Conservation (phyloP, 2,797 vertebrate genomes). For the Hirundo rustica region DNA sequence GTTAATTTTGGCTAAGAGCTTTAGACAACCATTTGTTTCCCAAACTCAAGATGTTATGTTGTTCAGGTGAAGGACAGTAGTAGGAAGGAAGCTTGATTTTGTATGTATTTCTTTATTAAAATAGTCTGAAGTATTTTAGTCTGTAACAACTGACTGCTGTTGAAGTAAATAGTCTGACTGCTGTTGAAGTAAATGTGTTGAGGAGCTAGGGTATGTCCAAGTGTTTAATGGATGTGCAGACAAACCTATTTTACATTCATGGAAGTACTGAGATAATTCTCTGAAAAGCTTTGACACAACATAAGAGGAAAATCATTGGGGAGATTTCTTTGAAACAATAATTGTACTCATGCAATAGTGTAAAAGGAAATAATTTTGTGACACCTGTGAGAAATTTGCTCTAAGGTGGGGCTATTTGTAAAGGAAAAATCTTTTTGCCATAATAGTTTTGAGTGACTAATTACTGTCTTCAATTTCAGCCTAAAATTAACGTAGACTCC, state of each 20-base stretch:
- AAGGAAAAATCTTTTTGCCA: not conserved
- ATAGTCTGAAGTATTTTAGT: not conserved
- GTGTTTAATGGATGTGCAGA: not conserved
- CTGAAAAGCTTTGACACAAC: not conserved
- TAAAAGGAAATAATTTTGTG: not conserved
- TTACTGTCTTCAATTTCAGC: not conserved
- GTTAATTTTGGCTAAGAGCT: not conserved
- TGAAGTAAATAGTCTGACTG: not conserved
- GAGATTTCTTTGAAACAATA: not conserved
- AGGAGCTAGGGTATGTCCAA: not conserved
- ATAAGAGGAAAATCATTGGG: not conserved
- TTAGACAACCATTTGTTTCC: not conserved
- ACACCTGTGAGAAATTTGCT: not conserved
- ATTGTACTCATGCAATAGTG: not conserved
- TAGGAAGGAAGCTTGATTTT: not conserved
- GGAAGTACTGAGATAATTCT: not conserved
- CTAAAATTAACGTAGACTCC: not conserved
- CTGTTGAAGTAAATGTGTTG: not conserved
- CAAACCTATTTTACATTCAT: not conserved
- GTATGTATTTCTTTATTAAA: not conserved
- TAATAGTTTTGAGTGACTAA: not conserved
- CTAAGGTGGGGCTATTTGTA: not conserved
- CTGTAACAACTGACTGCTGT: not conserved
- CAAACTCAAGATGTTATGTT: not conserved
- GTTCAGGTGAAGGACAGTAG: not conserved